Percentiles rank a stretch among this genome's conserved stretches.
phyloP scores from a whole-genome alignment of 2,797 vertebrate genomes.

The Babyrousa celebensis region DNA sequence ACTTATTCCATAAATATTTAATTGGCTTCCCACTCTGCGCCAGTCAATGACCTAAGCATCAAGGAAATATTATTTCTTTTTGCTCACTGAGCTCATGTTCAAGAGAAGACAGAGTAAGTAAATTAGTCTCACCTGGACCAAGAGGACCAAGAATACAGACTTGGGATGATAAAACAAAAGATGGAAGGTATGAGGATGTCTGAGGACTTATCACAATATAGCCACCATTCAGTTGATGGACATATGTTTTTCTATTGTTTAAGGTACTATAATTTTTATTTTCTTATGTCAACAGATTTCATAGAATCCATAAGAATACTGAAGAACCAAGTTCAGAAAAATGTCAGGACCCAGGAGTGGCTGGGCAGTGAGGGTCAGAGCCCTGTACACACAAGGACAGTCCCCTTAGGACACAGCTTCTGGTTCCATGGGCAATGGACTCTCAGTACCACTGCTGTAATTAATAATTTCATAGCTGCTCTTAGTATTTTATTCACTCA shows the following conservation, averaged over 20 bases:
- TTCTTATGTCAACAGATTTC: not conserved
- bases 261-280: not conserved
- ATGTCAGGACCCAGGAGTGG: not conserved
- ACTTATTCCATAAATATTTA: slow-evolving; percentile 71
- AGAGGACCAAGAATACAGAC: not conserved
- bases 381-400: accelerated
- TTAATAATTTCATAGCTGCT: not conserved
- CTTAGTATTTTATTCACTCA: not conserved
- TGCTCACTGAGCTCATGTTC: not conserved
- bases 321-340: not conserved
- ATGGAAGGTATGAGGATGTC: not conserved
- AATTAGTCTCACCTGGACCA: not conserved
- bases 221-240: accelerated
- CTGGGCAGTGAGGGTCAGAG: not conserved
- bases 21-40: not conserved
- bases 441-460: accelerated
- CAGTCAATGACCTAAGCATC: not conserved
- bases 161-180: not conserved
- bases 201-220: not conserved
- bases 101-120: not conserved
- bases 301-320: not conserved
- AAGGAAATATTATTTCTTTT: not conserved
- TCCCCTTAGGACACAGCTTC: not conserved
- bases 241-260: not conserved
- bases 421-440: not conserved